phyloP scores from a whole-genome alignment of 2,113 vertebrate genomes.

The Elephas maximus region DNA sequence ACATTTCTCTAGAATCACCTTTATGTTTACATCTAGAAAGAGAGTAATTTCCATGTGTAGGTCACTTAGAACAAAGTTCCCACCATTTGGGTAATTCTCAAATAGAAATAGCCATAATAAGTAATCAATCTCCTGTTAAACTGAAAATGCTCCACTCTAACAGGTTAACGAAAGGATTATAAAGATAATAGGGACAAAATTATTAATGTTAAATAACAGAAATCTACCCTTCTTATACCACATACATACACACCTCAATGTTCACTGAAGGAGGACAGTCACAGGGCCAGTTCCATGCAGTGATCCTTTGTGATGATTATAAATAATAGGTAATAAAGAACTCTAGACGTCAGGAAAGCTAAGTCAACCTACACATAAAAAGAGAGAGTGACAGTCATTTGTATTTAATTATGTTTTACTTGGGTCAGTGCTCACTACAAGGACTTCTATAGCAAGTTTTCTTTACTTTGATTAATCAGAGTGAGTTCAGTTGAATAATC shows the following conservation, averaged over 20 bases:
- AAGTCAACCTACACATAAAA: background rate
- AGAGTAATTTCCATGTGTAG: background rate
- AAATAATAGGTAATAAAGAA: background rate
- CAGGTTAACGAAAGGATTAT: background rate
- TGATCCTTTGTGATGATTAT: background rate
- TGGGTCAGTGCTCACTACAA: background rate
- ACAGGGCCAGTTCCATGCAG: background rate
- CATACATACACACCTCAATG: background rate
- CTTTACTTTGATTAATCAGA: constrained; percentile 10
- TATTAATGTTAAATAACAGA: constrained; percentile 7
- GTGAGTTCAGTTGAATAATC: background rate
- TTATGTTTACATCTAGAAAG: background rate
- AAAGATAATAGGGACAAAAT: background rate
- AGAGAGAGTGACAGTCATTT: background rate
- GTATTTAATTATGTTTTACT: background rate
- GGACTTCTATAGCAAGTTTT: background rate
- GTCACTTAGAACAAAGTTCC: background rate
- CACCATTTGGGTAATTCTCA: constrained; percentile 14
- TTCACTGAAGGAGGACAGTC: background rate
- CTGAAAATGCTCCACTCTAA: background rate
- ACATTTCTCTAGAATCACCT: background rate
- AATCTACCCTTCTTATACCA: background rate
- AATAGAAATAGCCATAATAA: background rate
- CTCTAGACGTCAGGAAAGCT: background rate
- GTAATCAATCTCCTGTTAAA: background rate